Percentiles rank a stretch among this genome's conserved stretches.
These are phyloP conservation scores for Micrastur ruficollis DNA, from an alignment of 2,797 vertebrate species.

Conservation along the genomic window DNA sequence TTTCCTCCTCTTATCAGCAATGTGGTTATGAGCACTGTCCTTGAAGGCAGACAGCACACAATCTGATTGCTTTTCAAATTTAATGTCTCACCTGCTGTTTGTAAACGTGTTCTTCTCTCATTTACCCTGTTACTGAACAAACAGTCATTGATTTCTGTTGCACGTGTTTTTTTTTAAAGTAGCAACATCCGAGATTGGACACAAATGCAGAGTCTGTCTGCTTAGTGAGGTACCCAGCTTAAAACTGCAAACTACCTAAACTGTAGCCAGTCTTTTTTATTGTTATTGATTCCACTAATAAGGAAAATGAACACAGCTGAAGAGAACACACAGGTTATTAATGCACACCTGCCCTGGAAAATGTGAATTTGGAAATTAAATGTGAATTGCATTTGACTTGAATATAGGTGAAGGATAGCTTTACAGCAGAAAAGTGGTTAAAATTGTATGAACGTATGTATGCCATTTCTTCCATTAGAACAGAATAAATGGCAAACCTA, in stretches of 20 bases:
- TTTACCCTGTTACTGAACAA: slow-evolving; percentile 70
- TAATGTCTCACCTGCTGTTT: slow-evolving; percentile 70
- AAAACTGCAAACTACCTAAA: neutral
- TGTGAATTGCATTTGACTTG: neutral
- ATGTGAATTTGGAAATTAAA: neutral
- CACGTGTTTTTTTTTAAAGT: neutral
- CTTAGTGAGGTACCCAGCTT: neutral
- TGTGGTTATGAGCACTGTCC: slow-evolving; percentile 31
- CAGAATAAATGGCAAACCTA: neutral
- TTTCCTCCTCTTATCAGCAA: neutral
- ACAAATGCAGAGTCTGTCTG: neutral
- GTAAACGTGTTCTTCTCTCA: slow-evolving; percentile 61
- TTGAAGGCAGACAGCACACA: slow-evolving; percentile 65
- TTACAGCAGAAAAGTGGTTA: neutral
- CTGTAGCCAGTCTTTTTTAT: neutral
- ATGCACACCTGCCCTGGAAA: neutral
- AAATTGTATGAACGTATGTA: neutral
- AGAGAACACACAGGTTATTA: slow-evolving; percentile 31
- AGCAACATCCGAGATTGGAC: neutral
- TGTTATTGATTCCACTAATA: slow-evolving; percentile 22
- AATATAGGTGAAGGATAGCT: neutral
- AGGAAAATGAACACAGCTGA: slow-evolving; percentile 16
- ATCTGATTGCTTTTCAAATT: slow-evolving; percentile 70
- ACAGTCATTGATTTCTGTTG: slow-evolving; percentile 70
- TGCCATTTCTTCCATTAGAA: neutral